phyloP scores from a whole-genome alignment of 2,888 invertebrate genomes.

The Drosophila cognata region DNA sequence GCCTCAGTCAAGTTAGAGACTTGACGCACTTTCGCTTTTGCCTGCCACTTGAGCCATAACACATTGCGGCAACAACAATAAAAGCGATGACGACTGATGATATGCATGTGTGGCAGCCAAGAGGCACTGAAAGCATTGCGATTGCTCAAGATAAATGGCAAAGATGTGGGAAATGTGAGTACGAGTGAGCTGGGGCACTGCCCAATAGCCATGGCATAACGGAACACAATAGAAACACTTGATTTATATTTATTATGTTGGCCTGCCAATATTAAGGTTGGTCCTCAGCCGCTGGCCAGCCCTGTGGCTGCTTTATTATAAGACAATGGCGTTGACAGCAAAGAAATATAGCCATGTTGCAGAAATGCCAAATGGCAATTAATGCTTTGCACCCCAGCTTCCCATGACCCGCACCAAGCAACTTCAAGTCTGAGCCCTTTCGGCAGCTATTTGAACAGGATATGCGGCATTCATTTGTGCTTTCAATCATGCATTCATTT shows the following conservation, averaged over 20 bases:
- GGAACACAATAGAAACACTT: constrained; percentile 62
- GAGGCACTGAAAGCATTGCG: constrained; percentile 47
- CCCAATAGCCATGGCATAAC: constrained; percentile 41
- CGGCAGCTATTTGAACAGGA: constrained; percentile 21
- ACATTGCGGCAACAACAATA: constrained; percentile 59
- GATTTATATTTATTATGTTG: constrained; percentile 78
- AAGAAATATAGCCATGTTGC: constrained; percentile 59
- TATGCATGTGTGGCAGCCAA: constrained; percentile 64
- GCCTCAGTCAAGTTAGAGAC: constrained; percentile 39
- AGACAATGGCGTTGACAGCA: constrained; percentile 73
- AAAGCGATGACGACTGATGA: constrained; percentile 75
- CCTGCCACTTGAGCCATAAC: constrained; percentile 18
- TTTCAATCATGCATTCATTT: constrained; percentile 66
- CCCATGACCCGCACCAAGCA: neutral
- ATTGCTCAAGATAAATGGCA: constrained; percentile 69
- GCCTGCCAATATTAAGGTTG: constrained; percentile 62
- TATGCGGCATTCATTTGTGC: constrained; percentile 42
- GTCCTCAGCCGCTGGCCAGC: constrained; percentile 3
- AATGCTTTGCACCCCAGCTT: constrained; percentile 52
- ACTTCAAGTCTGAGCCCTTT: constrained; percentile 1
- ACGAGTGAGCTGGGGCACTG: constrained; percentile 14
- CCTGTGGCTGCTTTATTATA: constrained; percentile 52
- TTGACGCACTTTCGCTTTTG: constrained; percentile 42
- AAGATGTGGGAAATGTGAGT: constrained; percentile 25
- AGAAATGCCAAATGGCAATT: constrained; percentile 64